Percentiles rank a stretch among this genome's conserved stretches.
phyloP scores from a whole-genome alignment of 2,888 invertebrate genomes.

The Sisyra terminalis region DNA sequence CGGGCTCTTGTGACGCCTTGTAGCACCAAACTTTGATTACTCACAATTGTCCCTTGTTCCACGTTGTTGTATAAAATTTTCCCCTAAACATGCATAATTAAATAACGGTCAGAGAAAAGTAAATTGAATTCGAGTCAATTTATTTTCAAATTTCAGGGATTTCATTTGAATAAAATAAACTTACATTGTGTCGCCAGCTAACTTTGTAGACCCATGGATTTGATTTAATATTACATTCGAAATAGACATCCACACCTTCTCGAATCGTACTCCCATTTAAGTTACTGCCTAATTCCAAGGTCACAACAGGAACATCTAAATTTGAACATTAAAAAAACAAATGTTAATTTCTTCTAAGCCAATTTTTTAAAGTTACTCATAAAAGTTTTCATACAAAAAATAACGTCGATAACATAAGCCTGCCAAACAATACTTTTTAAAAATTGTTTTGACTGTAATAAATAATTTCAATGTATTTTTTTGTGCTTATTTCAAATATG shows the following conservation, averaged over 20 bases:
- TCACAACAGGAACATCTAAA: constrained; percentile 71
- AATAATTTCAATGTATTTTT: no score
- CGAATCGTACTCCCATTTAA: constrained; percentile 63
- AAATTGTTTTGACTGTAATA: no score
- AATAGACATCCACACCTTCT: constrained; percentile 80
- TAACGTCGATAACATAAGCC: no score
- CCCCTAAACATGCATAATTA: constrained; percentile 35
- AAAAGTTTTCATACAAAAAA: no score
- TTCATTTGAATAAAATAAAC: constrained; percentile 18
- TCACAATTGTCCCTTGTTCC: constrained; percentile 65
- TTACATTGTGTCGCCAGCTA: constrained; percentile 61
- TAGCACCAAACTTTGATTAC: constrained; percentile 79
- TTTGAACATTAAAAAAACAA: constrained; percentile 14
- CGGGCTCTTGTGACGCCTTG: constrained; percentile 63
- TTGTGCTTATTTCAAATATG: no score
- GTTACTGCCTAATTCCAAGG: constrained; percentile 66
- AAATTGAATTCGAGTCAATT: no score
- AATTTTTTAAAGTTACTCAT: no score
- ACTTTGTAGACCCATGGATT: constrained; percentile 72
- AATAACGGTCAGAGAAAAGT: not conserved
- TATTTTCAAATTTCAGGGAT: no score
- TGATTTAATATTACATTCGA: constrained; percentile 78
- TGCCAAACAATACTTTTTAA: no score
- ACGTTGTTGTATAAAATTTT: constrained; percentile 63
- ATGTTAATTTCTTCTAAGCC: no score